Evolutionary conservation across 2,797 vertebrate species (phyloP).

Genomic region (Cyclopterus lumpus): DNA sequence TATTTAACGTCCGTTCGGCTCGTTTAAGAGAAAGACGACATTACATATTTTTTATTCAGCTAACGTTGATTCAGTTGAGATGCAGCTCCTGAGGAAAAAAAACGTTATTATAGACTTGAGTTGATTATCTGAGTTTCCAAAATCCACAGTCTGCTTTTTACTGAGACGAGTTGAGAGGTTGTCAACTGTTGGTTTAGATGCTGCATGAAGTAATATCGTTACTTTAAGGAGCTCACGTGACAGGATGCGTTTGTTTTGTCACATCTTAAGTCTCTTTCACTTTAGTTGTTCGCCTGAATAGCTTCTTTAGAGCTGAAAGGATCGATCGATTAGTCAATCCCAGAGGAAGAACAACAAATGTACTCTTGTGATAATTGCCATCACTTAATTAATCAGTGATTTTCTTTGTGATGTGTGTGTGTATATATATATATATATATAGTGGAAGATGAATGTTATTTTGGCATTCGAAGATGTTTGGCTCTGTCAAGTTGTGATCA

Average conservation of each 20-base stretch:
- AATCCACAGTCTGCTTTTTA: neutral
- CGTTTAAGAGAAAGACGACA: neutral
- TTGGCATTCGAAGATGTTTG: neutral
- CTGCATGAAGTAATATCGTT: neutral
- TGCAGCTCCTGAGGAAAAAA: neutral
- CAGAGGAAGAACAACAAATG: neutral
- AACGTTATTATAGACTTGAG: neutral
- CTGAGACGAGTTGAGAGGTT: neutral
- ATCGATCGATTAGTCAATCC: neutral
- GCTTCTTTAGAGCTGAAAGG: neutral
- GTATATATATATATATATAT: no score
- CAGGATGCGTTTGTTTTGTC: neutral
- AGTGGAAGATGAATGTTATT: neutral
- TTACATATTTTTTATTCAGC: conserved; percentile 20
- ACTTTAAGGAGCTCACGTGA: neutral
- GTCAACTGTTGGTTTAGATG: neutral
- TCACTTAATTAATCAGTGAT: no score
- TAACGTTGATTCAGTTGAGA: neutral
- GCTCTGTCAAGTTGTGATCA: neutral
- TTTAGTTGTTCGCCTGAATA: neutral
- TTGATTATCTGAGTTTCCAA: neutral
- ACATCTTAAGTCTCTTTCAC: no score
- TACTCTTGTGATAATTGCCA: neutral
- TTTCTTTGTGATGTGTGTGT: neutral
- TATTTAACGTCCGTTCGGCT: neutral